These are phyloP conservation scores for Neolamprologus brichardi DNA, from an alignment of 2,113 vertebrate species.

Conservation along the genomic window DNA sequence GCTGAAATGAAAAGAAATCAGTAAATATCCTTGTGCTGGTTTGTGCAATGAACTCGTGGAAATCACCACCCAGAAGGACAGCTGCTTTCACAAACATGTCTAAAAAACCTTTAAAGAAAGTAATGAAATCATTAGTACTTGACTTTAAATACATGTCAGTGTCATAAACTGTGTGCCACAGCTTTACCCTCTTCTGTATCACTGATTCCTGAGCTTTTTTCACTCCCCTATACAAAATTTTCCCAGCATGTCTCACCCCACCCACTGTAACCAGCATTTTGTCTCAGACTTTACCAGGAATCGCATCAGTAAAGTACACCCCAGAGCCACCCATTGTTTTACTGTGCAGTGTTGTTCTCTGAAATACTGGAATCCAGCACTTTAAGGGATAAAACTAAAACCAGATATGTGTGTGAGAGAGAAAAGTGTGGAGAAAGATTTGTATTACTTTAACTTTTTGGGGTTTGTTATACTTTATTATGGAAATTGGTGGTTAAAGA, in stretches of 20 bases:
- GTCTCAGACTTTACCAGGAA: conserved; percentile 19
- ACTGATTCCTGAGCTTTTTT: background rate
- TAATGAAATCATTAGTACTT: background rate
- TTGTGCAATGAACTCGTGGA: background rate
- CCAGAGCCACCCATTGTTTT: conserved; percentile 58
- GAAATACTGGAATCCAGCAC: conserved; percentile 48
- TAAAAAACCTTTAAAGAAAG: background rate
- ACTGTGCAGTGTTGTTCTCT: conserved; percentile 58
- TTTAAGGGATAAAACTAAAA: conserved; percentile 57
- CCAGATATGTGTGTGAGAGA: conserved; percentile 44
- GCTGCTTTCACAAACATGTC: background rate
- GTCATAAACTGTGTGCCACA: background rate
- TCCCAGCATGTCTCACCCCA: conserved; percentile 11
- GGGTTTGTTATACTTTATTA: conserved; percentile 7
- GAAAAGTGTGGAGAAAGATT: background rate
- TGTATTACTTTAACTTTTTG: background rate
- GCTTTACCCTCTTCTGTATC: background rate
- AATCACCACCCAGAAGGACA: background rate
- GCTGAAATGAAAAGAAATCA: background rate
- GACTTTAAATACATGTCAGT: background rate
- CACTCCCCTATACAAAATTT: background rate
- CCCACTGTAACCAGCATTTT: conserved; percentile 25
- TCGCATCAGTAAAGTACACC: conserved; percentile 1
- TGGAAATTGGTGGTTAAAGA: conserved; percentile 4
- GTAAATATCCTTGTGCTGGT: background rate